These are phyloP conservation scores for Podarcis cretensis DNA, from an alignment of 2,113 vertebrate species.

Conservation along the genomic window DNA sequence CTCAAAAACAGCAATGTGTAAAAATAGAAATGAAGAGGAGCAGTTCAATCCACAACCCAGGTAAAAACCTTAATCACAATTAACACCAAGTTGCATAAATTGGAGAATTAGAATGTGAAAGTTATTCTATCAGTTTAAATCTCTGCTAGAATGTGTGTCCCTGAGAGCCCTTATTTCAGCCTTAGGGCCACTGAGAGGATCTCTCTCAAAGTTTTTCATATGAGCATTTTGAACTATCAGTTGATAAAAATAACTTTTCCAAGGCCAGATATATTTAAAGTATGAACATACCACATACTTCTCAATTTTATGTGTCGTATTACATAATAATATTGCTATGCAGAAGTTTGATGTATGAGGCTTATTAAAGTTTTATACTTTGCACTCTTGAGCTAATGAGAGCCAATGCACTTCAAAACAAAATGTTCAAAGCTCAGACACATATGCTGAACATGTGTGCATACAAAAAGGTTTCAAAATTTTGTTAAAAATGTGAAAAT, in stretches of 20 bases:
- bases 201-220: background rate
- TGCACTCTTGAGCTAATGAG: slow-evolving; percentile 51
- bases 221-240: background rate
- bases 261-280: slow-evolving; percentile 1
- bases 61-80: background rate
- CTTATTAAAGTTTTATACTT: slow-evolving; percentile 50
- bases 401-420: slow-evolving; percentile 57
- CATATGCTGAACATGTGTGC: slow-evolving; percentile 73
- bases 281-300: slow-evolving; percentile 33
- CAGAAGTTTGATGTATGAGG: slow-evolving; percentile 51
- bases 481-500: slow-evolving; percentile 70
- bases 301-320: slow-evolving; percentile 7
- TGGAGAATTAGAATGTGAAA: background rate
- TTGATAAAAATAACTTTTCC: background rate
- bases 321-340: slow-evolving; percentile 37
- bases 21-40: background rate
- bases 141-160: background rate
- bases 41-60: too few relatives aligned
- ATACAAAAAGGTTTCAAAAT: slow-evolving; percentile 67
- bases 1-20: slow-evolving; percentile 26
- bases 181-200: background rate
- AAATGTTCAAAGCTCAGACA: slow-evolving; percentile 65
- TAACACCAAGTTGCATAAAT: background rate
- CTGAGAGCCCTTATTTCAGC: background rate
- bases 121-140: background rate